Evolutionary conservation across 2,113 vertebrate genomes (phyloP).

Genomic region (Scortum barcoo): DNA sequence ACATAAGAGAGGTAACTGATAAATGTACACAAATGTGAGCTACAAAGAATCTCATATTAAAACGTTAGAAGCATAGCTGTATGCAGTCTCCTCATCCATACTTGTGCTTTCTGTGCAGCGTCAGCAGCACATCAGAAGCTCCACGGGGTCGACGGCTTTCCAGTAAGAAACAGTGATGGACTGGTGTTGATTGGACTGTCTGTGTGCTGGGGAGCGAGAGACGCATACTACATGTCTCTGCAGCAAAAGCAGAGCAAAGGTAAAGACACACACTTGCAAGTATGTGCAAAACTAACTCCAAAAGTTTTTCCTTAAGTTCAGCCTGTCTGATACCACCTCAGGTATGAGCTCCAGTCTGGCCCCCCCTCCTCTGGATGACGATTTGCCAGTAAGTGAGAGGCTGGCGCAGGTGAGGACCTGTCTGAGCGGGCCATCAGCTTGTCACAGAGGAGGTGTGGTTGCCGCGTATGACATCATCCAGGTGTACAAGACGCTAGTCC

Average conservation of each 20-base stretch:
- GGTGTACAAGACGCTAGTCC: slow-evolving; percentile 91
- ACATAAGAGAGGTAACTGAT: slow-evolving; percentile 87
- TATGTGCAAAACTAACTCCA: not conserved
- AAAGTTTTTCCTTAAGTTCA: not conserved
- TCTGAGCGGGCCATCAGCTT: slow-evolving; percentile 74
- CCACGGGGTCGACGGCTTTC: slow-evolving; percentile 85
- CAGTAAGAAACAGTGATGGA: slow-evolving; percentile 85
- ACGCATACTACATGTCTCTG: slow-evolving; percentile 94
- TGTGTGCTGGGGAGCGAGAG: slow-evolving; percentile 95
- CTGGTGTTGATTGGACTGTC: slow-evolving; percentile 90
- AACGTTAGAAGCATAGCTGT: not conserved
- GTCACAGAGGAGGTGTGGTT: slow-evolving; percentile 69
- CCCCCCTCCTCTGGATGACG: slow-evolving; percentile 91
- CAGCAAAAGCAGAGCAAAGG: slow-evolving; percentile 89
- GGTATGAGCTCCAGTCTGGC: slow-evolving; percentile 92
- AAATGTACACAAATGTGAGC: not conserved
- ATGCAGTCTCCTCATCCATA: not conserved
- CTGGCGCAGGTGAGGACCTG: slow-evolving; percentile 84
- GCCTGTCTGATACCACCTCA: slow-evolving; percentile 62
- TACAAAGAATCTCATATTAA: no score
- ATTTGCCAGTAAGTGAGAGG: slow-evolving; percentile 87
- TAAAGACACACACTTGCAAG: slow-evolving; percentile 53
- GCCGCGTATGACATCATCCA: slow-evolving; percentile 90
- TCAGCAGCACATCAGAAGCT: slow-evolving; percentile 55
- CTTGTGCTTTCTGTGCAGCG: slow-evolving; percentile 57